These are phyloP conservation scores for Elephantulus edwardii DNA, from an alignment of 2,113 vertebrate species.

Conservation along the genomic window DNA sequence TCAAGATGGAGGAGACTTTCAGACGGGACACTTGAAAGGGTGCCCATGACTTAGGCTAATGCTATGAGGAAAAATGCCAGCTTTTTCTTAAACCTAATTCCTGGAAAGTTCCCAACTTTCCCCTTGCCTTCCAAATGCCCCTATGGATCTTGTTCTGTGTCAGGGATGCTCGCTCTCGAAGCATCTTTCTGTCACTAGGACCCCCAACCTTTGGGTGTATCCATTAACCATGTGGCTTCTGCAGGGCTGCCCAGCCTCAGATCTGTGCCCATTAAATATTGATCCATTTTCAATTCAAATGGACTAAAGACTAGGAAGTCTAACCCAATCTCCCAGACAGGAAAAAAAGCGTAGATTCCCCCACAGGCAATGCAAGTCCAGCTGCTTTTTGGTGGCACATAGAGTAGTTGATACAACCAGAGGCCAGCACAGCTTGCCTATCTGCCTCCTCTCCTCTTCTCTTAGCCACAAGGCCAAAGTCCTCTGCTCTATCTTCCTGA, in stretches of 20 bases:
- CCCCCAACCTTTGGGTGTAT: neutral
- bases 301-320: neutral
- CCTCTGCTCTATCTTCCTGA: conserved; percentile 39
- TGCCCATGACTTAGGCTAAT: conserved; percentile 31
- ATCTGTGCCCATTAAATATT: neutral
- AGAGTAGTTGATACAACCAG: conserved; percentile 47
- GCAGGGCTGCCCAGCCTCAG: neutral
- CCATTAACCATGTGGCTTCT: neutral
- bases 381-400: neutral
- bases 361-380: neutral
- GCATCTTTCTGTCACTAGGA: neutral
- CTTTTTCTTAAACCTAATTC: conserved; percentile 15
- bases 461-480: neutral
- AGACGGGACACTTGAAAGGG: conserved; percentile 30
- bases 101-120: conserved; percentile 5
- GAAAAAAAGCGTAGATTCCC: neutral
- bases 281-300: neutral
- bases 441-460: conserved; percentile 47
- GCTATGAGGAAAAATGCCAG: neutral
- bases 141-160: neutral
- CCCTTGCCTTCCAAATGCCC: neutral
- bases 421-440: conserved; percentile 33
- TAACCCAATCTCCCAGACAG: neutral
- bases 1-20: neutral
- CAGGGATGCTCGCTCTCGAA: neutral